Evolutionary conservation across 2,113 vertebrate species (phyloP), one percentile per base, ranked within the genome.

Genomic region (Elephantulus edwardii): DNA sequence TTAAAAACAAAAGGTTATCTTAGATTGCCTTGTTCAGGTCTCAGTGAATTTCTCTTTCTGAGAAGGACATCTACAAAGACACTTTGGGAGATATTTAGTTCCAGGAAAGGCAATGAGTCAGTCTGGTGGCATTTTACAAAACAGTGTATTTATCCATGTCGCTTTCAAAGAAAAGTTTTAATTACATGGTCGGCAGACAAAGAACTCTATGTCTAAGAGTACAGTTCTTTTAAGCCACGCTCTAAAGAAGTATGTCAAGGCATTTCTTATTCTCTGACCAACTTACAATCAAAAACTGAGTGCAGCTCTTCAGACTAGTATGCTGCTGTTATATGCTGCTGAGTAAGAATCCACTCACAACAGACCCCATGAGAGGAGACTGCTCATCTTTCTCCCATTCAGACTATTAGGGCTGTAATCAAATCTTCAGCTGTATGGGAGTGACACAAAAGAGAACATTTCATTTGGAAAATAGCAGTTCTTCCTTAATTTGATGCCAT

Each of bases 1-100:
- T 95, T 93, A 90, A 95, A 95, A 92, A 75, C 62, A 84, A 95
- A 95, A 82, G 74, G 70, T 82, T 91, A 88, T 84, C 74, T 92
- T 87, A 78, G 40, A 87, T 83, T 93, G 87, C 75, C 46, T 66
- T 78, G 13, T 19, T 66, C 5, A 54, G n/a, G 38, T 78, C 81
- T 91, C 82, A 89, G 79, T 82, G 74, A 86, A 94, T 94, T 77
- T 88, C 16, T 7, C 35, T 30, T 72, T 78, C 17, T 56, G 17
- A 22, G 60, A 77, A 80, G 20, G 33, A 84, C 66, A 90, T 92
- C 90, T 84, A 90, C 12, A 58, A 80, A 93, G 79, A 30, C 35
- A 82, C 71, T 44, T 8, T 71, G 66, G 91, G 74, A 92, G 85
- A 87, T 50, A 74, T 42, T 74, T 75, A 85, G 82, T 87, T 93